phyloP scores from a whole-genome alignment of 1,140 invertebrate species.

The Musca domestica region DNA sequence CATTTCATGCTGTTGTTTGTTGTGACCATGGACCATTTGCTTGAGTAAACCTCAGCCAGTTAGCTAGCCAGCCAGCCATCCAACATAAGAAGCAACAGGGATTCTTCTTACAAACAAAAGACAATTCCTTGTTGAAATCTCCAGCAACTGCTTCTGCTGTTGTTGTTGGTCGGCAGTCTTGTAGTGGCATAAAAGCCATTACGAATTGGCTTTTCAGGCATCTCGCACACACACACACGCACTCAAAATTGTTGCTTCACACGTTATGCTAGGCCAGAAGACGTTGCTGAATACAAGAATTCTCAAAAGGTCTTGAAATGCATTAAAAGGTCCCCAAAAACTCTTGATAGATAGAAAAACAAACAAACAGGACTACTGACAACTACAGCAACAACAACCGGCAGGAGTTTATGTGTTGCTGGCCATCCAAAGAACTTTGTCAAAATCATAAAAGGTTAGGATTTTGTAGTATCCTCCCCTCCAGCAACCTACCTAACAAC shows the following conservation, averaged over 20 bases:
- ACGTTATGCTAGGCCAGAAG: too few relatives aligned
- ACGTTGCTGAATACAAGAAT: too few relatives aligned
- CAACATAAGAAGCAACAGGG: slow-evolving; percentile 6
- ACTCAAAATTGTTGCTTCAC: too few relatives aligned
- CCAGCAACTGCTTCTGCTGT: background rate
- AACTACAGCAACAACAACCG: background rate
- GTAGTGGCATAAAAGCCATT: slow-evolving; percentile 14
- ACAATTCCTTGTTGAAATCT: too few relatives aligned
- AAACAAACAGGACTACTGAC: background rate
- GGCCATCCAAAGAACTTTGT: too few relatives aligned
- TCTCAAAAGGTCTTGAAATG: slow-evolving; percentile 10
- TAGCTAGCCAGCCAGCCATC: too few relatives aligned
- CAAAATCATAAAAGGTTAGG: too few relatives aligned
- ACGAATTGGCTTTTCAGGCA: background rate
- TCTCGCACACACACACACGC: too few relatives aligned
- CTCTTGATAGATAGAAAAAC: background rate
- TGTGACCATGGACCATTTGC: slow-evolving; percentile 1
- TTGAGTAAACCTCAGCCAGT: slow-evolving; percentile 1
- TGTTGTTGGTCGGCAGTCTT: background rate
- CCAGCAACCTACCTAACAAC: too few relatives aligned
- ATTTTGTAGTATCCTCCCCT: too few relatives aligned
- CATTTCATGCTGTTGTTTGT: background rate
- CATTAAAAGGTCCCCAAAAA: slow-evolving; percentile 12
- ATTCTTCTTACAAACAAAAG: background rate
- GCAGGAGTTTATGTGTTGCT: too few relatives aligned